phyloP scores from a whole-genome alignment of 2,113 vertebrate genomes.

The Oxyura jamaicensis region DNA sequence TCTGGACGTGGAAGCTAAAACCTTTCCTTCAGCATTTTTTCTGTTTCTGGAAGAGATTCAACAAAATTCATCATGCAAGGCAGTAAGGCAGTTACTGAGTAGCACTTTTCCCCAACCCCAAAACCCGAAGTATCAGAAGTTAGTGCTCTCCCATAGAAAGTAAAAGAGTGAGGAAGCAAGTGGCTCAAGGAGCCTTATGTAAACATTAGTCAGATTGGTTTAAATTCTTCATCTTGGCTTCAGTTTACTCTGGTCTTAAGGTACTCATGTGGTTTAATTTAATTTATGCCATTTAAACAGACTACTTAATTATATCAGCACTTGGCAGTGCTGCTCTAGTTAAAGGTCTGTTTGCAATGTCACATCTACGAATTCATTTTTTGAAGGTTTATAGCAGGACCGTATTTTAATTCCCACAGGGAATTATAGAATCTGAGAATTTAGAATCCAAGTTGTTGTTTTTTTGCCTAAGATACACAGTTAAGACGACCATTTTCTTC shows the following conservation, averaged over 20 bases:
- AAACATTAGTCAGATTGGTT: slow-evolving; percentile 1
- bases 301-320: slow-evolving; percentile 45
- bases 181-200: background rate
- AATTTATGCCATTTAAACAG: slow-evolving; percentile 63
- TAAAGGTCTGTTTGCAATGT: slow-evolving; percentile 38
- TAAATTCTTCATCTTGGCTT: slow-evolving; percentile 22
- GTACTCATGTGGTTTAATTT: slow-evolving; percentile 12
- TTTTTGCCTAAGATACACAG: background rate
- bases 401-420: background rate
- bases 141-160: background rate
- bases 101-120: background rate
- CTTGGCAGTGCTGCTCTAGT: background rate
- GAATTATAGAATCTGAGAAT: too few relatives aligned
- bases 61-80: background rate
- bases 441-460: background rate
- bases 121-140: background rate
- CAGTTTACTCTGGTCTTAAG: slow-evolving; percentile 45
- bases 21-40: background rate
- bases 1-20: background rate
- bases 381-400: background rate
- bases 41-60: background rate
- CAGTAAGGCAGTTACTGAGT: background rate
- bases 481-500: background rate
- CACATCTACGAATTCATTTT: slow-evolving; percentile 21
- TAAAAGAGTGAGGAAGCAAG: background rate